Base-by-base conservation (phyloP, 2,113 vertebrate species). In the Bubo bubo region DNA sequence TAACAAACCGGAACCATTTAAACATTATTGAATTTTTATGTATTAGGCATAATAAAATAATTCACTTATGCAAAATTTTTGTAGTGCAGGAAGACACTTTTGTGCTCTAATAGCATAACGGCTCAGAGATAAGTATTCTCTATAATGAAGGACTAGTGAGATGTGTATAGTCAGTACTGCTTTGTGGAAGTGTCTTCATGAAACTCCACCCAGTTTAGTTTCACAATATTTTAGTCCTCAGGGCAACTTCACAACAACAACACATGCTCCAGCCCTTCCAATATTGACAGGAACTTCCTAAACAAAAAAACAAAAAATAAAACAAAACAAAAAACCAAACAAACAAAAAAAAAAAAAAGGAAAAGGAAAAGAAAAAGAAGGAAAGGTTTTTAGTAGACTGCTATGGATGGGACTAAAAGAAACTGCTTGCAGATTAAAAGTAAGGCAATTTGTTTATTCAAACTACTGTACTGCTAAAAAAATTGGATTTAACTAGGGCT, bases 201-300 rank as follows among this genome's bases (percentile, higher is more conserved):
- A 70, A 84, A 37, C 30, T 70, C 47, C 39, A 16, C 4, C 73
- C 35, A 12, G 64, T 75, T 80, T 23, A 55, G 27, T 67, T 79
- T 85, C 39, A 13, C 3, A 5, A 18, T 62, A 56, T 62, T 63
- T 50, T 7, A 63, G 35, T 58, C 59, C 94, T 99, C 98, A 99
- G 94, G 99, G 98, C 93, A 99, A 90, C 97, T 99, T 99, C 86
- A 99, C 98, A 63, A 99, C 98, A 24, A 99, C 99, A 71, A 99
- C 98, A 68, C 99, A 99, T 16, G 99, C 98, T 66, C 99, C 99
- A 62, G 99, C 99, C 97, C 99, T 98, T 95, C 99, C 99, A n/a
- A 99, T 99, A 95, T 99, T 99, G 90, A 99, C 98, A 88, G 98
- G 98, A 90, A 99, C 99, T 98, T 99, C 99, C 99, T 99, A 41